A percentile compares a stretch with the other conserved stretches of the same genome.
Conservation (phyloP, 2,888 invertebrate genomes). For the Thymelicus sylvestris region DNA sequence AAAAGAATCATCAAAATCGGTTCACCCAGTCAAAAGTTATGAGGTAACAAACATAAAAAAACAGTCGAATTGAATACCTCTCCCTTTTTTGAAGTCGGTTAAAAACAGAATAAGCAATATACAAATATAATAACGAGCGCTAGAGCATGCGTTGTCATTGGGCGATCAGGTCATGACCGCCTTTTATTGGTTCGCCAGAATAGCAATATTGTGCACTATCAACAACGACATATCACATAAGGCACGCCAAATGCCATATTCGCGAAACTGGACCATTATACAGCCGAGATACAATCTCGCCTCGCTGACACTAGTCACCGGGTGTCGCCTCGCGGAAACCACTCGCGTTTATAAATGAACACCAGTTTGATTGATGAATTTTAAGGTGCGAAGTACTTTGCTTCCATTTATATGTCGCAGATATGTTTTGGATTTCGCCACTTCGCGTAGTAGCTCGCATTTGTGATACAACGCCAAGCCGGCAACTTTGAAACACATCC, state of each 20-base stretch:
- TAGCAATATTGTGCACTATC: conserved; percentile 7
- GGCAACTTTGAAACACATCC: too few species aligned
- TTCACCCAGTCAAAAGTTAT: too few species aligned
- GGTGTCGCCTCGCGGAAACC: conserved; percentile 27
- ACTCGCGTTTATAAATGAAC: conserved; percentile 12
- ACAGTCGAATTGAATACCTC: too few species aligned
- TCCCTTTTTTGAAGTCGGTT: too few species aligned
- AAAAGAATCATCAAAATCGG: too few species aligned
- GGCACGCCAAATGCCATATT: conserved; percentile 9
- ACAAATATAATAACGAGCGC: neutral
- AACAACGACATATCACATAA: neutral
- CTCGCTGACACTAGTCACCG: conserved; percentile 21
- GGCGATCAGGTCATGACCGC: neutral
- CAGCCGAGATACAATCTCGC: conserved; percentile 18
- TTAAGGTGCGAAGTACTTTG: neutral
- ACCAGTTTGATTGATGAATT: conserved; percentile 24
- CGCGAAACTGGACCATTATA: conserved; percentile 5
- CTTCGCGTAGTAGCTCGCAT: too few species aligned
- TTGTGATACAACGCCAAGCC: too few species aligned
- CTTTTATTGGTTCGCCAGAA: conserved; percentile 2
- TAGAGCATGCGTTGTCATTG: neutral
- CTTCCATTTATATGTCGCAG: neutral
- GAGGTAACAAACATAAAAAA: too few species aligned
- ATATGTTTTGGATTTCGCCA: neutral
- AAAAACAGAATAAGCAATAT: neutral